These are phyloP conservation scores for Platyura marginata DNA, from an alignment of 1,140 invertebrate species.

Conservation along the genomic window DNA sequence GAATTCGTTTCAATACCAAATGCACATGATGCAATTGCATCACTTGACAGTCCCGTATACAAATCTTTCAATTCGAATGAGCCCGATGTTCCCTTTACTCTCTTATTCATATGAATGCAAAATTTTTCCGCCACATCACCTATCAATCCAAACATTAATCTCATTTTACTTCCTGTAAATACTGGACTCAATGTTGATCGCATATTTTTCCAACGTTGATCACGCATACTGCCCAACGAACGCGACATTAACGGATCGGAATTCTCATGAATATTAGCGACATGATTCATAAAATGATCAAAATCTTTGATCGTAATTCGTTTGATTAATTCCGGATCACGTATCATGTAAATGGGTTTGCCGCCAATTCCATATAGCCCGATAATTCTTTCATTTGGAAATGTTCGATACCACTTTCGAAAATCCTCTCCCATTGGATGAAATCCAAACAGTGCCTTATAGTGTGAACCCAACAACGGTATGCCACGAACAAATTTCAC, in stretches of 20 bases:
- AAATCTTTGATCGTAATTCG: slow-evolving; percentile 12
- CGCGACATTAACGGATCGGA: not conserved
- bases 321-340: slow-evolving; percentile 34
- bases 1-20: slow-evolving; percentile 32
- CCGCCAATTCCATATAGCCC: slow-evolving; percentile 25
- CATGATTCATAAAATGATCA: slow-evolving; percentile 29
- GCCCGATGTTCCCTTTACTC: too few relatives aligned
- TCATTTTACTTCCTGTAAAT: slow-evolving; percentile 38
- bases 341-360: slow-evolving; percentile 27
- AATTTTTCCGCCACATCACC: slow-evolving; percentile 15
- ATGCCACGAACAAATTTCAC: not conserved
- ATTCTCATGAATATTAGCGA: slow-evolving; percentile 4
- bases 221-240: slow-evolving; percentile 19
- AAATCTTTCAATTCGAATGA: slow-evolving; percentile 29
- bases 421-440: not conserved
- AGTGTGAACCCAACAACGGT: not conserved
- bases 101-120: slow-evolving; percentile 8
- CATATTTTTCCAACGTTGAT: slow-evolving; percentile 34
- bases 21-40: slow-evolving; percentile 30
- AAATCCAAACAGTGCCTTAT: not conserved
- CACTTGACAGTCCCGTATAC: slow-evolving; percentile 27
- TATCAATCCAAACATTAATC: slow-evolving; percentile 29
- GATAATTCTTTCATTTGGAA: slow-evolving; percentile 17
- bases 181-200: slow-evolving; percentile 32
- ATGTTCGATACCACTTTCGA: not conserved